Base-by-base conservation (phyloP, 2,113 vertebrate genomes). In the Nettapus auritus region DNA sequence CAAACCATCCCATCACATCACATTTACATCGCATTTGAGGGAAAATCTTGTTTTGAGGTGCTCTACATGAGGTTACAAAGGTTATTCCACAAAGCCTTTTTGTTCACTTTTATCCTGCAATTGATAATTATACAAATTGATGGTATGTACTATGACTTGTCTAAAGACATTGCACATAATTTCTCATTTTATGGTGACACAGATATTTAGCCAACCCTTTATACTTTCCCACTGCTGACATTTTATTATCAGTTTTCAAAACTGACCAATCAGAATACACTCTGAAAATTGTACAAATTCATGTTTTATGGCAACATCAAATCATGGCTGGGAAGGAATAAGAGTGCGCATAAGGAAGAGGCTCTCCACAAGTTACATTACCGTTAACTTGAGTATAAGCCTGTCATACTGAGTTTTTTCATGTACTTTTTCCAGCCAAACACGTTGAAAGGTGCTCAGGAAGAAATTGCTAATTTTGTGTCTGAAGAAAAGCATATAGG, bases 391-490 rank as follows among this genome's bases (percentile, higher is more conserved):
- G 97, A 98, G 98, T 97, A 99, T 99, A 98, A 99, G 99, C 99
- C 99, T 98, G 99, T 99, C 98, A 99, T 98, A 98, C 97, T 99
- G 98, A 98, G 98, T 97, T 98, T 98, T 99, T 99, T 98, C 99
- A 98, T 99, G 98, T 98, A 99, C 98, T 98, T 98, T 99, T 98
- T 98, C 99, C 99, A 99, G 98, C 99, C 99, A 99, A 98, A 98
- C 98, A 98, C 98, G 98, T 98, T 98, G 98, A 98, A 99, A 99
- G 98, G 99, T 98, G 98, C 97, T 99, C 99, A 99, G 99, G 99
- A 99, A 99, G 99, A 99, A 99, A 99, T 99, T 99, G 98, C 98
- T 99, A 99, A 98, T 99, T 99, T 98, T 99, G 99, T 99, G 99
- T 99, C 99, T 99, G 98, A 98, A 98, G 98, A 98, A 98, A 99